phyloP scores from a whole-genome alignment of 2,888 invertebrate genomes.

The Meghimatium bilineatum region DNA sequence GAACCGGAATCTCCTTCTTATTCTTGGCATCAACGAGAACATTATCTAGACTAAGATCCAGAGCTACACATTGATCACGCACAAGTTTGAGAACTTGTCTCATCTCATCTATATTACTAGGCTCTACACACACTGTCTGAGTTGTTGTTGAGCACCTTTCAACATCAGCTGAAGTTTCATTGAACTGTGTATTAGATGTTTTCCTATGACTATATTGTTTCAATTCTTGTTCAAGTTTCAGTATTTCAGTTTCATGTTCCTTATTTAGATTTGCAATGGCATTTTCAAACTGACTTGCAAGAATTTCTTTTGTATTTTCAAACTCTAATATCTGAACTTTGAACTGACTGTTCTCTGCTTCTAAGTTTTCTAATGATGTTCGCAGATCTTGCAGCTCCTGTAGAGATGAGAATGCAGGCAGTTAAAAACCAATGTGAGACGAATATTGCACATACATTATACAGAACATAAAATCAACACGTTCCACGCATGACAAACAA shows the following conservation, averaged over 20 bases:
- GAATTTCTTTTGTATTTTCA: constrained; percentile 17
- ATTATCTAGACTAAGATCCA: constrained; percentile 19
- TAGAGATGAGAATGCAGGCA: not conserved
- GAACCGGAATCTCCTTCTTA: not conserved
- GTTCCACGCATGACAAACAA: too few species aligned
- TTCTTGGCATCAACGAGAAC: not conserved
- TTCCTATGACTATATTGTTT: not conserved
- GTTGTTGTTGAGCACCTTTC: not conserved
- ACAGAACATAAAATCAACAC: too few species aligned
- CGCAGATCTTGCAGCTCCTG: constrained; percentile 11
- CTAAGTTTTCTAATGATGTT: constrained; percentile 27
- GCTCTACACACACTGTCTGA: constrained; percentile 14
- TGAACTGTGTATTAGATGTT: not conserved
- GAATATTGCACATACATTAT: too few species aligned
- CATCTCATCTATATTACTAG: constrained; percentile 15
- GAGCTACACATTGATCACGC: constrained; percentile 30
- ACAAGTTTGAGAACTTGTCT: constrained; percentile 20
- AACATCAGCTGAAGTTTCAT: not conserved
- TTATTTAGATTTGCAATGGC: constrained; percentile 3
- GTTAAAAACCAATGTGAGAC: too few species aligned
- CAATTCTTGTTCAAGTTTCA: not conserved
- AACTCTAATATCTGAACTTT: constrained; percentile 26
- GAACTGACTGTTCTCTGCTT: constrained; percentile 33
- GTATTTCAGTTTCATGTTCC: not conserved
- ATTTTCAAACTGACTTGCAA: constrained; percentile 31